A percentile compares a stretch with the other conserved stretches of the same genome.
These are phyloP conservation scores for Rotaria socialis DNA, from an alignment of 2,888 invertebrate genomes.

Conservation along the genomic window DNA sequence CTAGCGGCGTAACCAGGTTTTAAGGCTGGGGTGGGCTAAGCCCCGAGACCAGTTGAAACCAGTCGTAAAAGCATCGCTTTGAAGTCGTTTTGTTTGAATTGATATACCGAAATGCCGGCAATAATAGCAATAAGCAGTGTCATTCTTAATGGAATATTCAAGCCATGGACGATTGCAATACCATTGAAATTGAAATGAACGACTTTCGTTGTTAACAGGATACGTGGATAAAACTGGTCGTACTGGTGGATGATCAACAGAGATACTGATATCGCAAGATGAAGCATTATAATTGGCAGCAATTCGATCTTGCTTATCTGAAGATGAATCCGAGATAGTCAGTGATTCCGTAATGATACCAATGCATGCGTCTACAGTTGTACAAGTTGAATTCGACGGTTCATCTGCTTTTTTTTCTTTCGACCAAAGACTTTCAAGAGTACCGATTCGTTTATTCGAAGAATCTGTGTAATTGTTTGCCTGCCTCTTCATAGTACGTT, in stretches of 20 bases:
- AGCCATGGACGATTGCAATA: background rate
- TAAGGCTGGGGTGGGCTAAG: too few species aligned
- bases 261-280: background rate
- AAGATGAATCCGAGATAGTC: background rate
- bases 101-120: background rate
- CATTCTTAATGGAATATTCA: background rate
- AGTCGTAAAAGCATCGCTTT: background rate
- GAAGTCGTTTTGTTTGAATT: background rate
- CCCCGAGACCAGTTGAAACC: too few species aligned
- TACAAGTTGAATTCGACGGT: background rate
- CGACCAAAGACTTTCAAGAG: too few species aligned
- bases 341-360: background rate
- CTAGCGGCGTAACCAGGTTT: too few species aligned
- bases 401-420: too few species aligned
- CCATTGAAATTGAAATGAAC: background rate
- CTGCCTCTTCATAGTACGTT: too few species aligned
- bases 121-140: background rate
- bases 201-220: background rate
- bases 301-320: background rate
- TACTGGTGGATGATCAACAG: background rate
- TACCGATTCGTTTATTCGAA: too few species aligned
- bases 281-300: background rate
- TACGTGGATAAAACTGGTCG: slow-evolving; percentile 7
- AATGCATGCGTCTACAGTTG: background rate
- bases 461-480: too few species aligned